A percentile compares a stretch with the other conserved stretches of the same genome.
Evolutionary conservation across 2,888 invertebrate genomes (phyloP).

Genomic region (Deroplatys truncata): DNA sequence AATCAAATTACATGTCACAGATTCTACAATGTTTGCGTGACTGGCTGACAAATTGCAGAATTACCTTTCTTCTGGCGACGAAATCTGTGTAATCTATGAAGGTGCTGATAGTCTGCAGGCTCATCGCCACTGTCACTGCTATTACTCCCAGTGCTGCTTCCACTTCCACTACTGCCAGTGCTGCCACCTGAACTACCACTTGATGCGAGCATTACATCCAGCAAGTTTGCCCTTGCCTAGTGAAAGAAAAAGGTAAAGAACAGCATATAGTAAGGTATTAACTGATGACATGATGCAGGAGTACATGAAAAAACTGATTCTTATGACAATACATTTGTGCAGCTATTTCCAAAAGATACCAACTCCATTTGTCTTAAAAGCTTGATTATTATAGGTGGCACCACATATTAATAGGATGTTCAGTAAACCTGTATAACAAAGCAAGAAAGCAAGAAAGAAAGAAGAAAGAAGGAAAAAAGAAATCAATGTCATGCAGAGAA

Average conservation of each 20-base stretch:
- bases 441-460: no score
- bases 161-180: conserved; percentile 27
- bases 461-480: no score
- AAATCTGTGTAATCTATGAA: conserved; percentile 64
- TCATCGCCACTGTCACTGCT: conserved; percentile 58
- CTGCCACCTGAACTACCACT: conserved; percentile 44
- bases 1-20: not conserved
- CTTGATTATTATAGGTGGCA: no score
- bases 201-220: conserved; percentile 74
- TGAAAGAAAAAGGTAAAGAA: conserved; percentile 29
- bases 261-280: not conserved
- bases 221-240: conserved; percentile 69
- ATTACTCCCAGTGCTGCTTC: conserved; percentile 59
- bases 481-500: no score
- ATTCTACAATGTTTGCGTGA: not conserved
- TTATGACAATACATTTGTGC: conserved; percentile 1
- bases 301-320: conserved; percentile 16
- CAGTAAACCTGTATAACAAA: no score
- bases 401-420: no score
- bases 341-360: no score
- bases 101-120: conserved; percentile 62
- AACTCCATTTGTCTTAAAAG: no score
- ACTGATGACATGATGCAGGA: conserved; percentile 14
- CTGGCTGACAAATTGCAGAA: not conserved
- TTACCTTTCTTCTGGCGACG: conserved; percentile 73